Percentiles rank a stretch among this genome's conserved stretches.
These are phyloP conservation scores for Microcebus tavaratra DNA, from an alignment of 2,113 vertebrate species.

Conservation along the genomic window DNA sequence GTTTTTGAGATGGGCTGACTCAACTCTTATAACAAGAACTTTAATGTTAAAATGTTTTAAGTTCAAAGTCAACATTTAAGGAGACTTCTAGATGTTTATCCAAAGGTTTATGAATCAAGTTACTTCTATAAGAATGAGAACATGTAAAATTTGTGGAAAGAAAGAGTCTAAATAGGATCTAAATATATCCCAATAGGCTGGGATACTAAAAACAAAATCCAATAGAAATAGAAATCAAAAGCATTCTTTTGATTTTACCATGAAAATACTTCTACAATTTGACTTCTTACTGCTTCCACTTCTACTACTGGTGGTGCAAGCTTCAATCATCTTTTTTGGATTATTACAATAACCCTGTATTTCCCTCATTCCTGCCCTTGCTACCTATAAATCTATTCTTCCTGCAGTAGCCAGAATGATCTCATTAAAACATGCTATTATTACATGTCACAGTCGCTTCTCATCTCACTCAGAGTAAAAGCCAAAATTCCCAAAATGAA, in stretches of 20 bases:
- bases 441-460: not conserved
- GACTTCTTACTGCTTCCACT: not conserved
- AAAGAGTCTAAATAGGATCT: not conserved
- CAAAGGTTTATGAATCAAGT: not conserved
- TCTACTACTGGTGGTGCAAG: not conserved
- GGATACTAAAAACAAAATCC: not conserved
- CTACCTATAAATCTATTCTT: not conserved
- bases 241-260: not conserved
- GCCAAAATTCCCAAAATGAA: not conserved
- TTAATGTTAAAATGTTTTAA: constrained; percentile 27
- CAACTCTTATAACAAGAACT: not conserved
- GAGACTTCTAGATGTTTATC: not conserved
- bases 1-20: not conserved
- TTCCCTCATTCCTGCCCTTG: not conserved
- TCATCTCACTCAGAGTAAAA: not conserved
- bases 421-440: not conserved
- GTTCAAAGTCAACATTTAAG: not conserved
- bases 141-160: not conserved
- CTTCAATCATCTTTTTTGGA: not conserved
- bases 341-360: not conserved
- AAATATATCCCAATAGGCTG: not conserved
- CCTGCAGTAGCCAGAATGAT: not conserved
- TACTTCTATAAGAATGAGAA: not conserved
- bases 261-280: constrained; percentile 5
- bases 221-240: not conserved